Percentiles rank a stretch among this genome's conserved stretches.
Conservation (phyloP, 2,888 invertebrate genomes). For the Dicyrtomina minuta region DNA sequence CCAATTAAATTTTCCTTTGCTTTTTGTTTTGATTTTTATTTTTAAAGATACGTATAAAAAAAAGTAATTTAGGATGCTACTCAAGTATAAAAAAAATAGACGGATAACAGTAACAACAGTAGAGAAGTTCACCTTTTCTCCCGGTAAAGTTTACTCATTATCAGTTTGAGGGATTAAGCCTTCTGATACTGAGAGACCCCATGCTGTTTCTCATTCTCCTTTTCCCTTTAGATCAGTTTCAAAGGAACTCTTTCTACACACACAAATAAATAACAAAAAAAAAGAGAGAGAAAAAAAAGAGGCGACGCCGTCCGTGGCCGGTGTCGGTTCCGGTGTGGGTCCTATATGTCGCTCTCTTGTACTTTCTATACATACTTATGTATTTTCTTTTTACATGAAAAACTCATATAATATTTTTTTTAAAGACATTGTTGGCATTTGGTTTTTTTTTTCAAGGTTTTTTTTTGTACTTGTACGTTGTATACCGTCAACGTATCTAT, state of each 20-base stretch:
- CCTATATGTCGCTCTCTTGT: too few relatives aligned
- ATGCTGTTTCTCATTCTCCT: neutral
- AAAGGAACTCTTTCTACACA: neutral
- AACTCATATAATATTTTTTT: too few relatives aligned
- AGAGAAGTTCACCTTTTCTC: slow-evolving; percentile 9
- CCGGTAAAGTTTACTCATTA: slow-evolving; percentile 1
- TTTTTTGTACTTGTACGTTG: too few relatives aligned
- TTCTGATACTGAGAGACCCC: slow-evolving; percentile 1
- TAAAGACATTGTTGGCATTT: too few relatives aligned
- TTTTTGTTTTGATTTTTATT: slow-evolving; percentile 2
- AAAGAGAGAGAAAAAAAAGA: neutral
- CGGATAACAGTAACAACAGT: neutral
- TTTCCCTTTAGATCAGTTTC: neutral
- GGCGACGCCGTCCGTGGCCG: neutral
- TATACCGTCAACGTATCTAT: too few relatives aligned
- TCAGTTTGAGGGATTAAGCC: slow-evolving; percentile 3
- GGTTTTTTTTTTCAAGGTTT: too few relatives aligned
- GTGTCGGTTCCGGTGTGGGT: too few relatives aligned
- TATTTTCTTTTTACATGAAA: too few relatives aligned
- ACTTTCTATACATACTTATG: too few relatives aligned
- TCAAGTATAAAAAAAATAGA: neutral
- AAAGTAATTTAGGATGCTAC: neutral
- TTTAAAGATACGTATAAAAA: neutral
- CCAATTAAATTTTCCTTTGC: slow-evolving; percentile 24
- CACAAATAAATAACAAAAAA: neutral